Evolutionary conservation across 2,888 invertebrate genomes (phyloP).

Genomic region (Dermolepida albohirtum): DNA sequence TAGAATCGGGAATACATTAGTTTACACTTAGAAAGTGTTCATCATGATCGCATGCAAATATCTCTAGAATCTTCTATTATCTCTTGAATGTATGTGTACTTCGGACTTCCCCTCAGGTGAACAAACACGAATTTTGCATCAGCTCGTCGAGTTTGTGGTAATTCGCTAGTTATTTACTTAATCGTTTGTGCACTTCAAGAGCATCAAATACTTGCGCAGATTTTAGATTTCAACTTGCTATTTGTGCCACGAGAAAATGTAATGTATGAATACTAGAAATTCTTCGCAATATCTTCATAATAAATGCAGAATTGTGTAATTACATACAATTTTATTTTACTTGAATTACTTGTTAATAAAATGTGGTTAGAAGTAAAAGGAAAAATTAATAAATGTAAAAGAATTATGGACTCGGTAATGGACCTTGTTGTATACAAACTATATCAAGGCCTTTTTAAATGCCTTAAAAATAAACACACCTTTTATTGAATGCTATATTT

Average conservation of each 20-base stretch:
- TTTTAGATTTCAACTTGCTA: background rate
- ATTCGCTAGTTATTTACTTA: conserved; percentile 20
- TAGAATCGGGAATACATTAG: conserved; percentile 15
- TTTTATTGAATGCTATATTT: too few species aligned
- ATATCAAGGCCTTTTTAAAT: too few species aligned
- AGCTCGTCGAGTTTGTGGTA: conserved; percentile 8
- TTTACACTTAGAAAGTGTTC: conserved; percentile 20
- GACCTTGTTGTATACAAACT: too few species aligned
- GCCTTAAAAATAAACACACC: too few species aligned
- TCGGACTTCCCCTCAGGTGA: conserved; percentile 13
- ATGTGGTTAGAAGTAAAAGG: too few species aligned
- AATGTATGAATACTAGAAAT: background rate
- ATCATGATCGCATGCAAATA: conserved; percentile 24
- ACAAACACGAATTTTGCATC: conserved; percentile 31
- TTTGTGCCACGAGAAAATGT: background rate
- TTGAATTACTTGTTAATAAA: too few species aligned
- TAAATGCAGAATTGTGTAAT: too few species aligned
- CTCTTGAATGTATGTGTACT: conserved; percentile 23
- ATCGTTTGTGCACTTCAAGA: background rate
- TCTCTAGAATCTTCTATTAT: conserved; percentile 30
- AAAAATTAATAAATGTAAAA: too few species aligned
- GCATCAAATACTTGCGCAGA: conserved; percentile 27
- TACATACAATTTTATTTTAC: too few species aligned
- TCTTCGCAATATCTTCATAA: too few species aligned
- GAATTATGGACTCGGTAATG: too few species aligned